Base-by-base conservation (phyloP, 2,888 invertebrate genomes). In the Malthinus seriepunctatus region DNA sequence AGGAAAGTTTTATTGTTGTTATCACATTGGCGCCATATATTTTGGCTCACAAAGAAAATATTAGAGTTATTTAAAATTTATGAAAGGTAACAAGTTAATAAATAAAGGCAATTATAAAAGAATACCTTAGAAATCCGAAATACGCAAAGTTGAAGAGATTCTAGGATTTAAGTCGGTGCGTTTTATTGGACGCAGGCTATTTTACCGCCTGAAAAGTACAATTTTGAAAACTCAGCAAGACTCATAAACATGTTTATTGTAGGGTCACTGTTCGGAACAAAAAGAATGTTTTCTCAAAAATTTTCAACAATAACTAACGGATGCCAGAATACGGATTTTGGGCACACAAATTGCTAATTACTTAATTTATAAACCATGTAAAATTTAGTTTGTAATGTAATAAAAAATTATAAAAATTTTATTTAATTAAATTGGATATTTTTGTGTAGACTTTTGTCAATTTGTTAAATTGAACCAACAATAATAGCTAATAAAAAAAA, bases 211-310 rank as follows among this genome's bases (percentile, higher is more conserved):
- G 51, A 65, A 62, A 63, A 60, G 60, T 3, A 63, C 64, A 64
- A 63, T 63, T 56, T 59, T 54, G 49, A 55, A 56, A 63, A 60
- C 59, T 62, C 62, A 66, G 65, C 62, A 62, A 56, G 56, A 33
- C 47, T 52, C 63, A 58, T 66, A 67, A 67, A 67, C 52, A 59
- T 60, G 55, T 65, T 67, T 67, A 66, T 65, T 58, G 58, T 62
- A 49, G 54, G 51, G 59, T 59, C 59, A 59, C 23, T 47, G 54
- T 55, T 59, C 59, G 54, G 15, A 53, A 42, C 39, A 10, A n/a
- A 23, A 39, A 39, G n/a, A 23, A 14, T 42, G 14, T 15, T 11
- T 39, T 9, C 8, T 15, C 23, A 23, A 23, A 23, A 23, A 23
- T 23, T 23, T 23, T 23, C 2, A 23, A 23, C 23, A 5, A 23